These are phyloP conservation scores for Chrysolina oricalcia DNA, from an alignment of 2,888 invertebrate genomes.

Conservation along the genomic window DNA sequence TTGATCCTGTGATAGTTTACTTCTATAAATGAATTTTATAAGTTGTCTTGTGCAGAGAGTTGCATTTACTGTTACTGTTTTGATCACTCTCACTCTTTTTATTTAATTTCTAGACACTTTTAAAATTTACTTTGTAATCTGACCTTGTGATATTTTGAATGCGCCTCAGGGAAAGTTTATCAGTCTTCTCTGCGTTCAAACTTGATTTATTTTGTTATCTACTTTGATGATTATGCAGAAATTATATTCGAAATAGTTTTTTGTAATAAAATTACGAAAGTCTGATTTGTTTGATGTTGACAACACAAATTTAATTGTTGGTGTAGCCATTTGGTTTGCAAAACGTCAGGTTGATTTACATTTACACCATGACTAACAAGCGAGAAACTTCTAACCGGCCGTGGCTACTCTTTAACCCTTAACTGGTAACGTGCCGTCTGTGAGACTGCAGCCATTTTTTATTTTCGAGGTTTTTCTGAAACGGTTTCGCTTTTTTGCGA, in stretches of 20 bases:
- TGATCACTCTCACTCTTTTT: conserved; percentile 44
- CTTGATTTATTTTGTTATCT: conserved; percentile 48
- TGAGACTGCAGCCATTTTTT: too few relatives aligned
- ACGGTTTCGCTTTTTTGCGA: too few relatives aligned
- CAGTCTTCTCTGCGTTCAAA: conserved; percentile 64
- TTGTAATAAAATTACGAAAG: conserved; percentile 9
- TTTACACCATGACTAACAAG: too few relatives aligned
- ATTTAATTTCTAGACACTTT: conserved; percentile 23
- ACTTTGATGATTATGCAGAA: not conserved
- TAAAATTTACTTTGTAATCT: conserved; percentile 27
- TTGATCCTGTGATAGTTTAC: conserved; percentile 23
- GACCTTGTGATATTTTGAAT: conserved; percentile 60
- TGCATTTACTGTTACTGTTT: conserved; percentile 54
- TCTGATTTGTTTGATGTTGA: not conserved
- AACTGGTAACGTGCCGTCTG: too few relatives aligned
- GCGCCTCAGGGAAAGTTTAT: conserved; percentile 64
- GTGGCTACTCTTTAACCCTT: too few relatives aligned
- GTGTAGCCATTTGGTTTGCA: too few relatives aligned
- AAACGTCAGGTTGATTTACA: too few relatives aligned
- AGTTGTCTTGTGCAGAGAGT: conserved; percentile 35
- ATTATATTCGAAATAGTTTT: not conserved
- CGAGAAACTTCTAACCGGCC: too few relatives aligned
- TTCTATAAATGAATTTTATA: conserved; percentile 18
- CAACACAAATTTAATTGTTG: too few relatives aligned
- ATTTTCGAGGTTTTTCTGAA: too few relatives aligned